Conservation (phyloP, 1,140 invertebrate species). For the Mesaphorura yosii region DNA sequence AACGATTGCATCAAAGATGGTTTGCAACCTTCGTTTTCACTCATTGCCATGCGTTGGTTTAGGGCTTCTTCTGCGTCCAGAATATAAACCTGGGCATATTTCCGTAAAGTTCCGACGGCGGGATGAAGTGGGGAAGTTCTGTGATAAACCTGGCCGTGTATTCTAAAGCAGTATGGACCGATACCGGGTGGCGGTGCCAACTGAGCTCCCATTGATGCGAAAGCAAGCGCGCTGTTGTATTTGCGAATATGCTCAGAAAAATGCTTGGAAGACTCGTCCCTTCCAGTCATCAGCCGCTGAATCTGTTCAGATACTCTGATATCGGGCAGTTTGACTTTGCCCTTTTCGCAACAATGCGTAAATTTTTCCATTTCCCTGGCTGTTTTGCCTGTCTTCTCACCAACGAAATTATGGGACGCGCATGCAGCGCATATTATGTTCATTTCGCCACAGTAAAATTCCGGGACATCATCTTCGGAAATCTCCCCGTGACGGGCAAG, state of each 20-base stretch:
- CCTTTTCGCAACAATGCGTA: constrained; percentile 31
- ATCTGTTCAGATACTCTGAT: constrained; percentile 31
- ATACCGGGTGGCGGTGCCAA: constrained; percentile 1
- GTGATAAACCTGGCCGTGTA: constrained; percentile 35
- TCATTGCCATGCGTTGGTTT: constrained; percentile 1
- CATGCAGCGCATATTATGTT: neutral
- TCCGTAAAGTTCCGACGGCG: neutral
- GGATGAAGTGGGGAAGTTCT: constrained; percentile 17
- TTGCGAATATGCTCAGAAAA: constrained; percentile 37
- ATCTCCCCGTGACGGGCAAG: too few relatives aligned
- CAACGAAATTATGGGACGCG: neutral
- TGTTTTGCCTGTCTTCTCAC: neutral
- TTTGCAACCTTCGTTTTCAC: too few relatives aligned
- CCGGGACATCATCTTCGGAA: neutral
- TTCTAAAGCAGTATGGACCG: constrained; percentile 31
- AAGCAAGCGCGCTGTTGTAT: constrained; percentile 39
- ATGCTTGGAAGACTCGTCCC: constrained; percentile 32
- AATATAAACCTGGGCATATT: constrained; percentile 19
- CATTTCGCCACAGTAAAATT: neutral
- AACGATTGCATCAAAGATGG: neutral
- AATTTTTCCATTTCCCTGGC: too few relatives aligned
- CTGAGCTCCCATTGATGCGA: constrained; percentile 36
- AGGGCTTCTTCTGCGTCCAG: constrained; percentile 7
- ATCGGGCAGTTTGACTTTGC: constrained; percentile 32
- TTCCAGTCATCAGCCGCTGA: constrained; percentile 28